Evolutionary conservation across 2,888 invertebrate species (phyloP), one percentile per base, ranked within the genome.

Genomic region (Lithophane socia): DNA sequence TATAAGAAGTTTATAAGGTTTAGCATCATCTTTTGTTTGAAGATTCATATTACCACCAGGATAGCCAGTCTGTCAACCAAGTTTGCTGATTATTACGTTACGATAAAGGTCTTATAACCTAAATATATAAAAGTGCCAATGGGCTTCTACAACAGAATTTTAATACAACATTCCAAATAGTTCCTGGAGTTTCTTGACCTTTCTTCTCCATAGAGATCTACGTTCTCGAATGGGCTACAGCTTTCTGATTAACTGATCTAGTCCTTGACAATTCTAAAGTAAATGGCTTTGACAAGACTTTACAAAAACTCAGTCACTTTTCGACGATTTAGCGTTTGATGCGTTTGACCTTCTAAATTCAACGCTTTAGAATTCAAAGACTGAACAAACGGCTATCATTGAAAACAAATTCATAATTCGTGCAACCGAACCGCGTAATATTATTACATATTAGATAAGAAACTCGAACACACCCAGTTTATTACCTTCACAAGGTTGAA

Each of bases 401-500:
- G 12, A 54, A 63, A 47, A 74, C 16, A 24, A 63, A 12, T 54
- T 37, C 21, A 18, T 75, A 37, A 42, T 24, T 21, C 21, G 7
- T 75, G 47, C 24, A 64, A 24, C 1, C 3, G 10, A 54, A 24
- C 24, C 52, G 37, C 61, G 44, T 64, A 13, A 56, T 29, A 44
- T 44, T 64, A 58, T 44, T 3, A 73, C n/a, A 18, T 77, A 69
- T 61, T 47, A 65, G 68, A 66, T 84, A 84, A 71, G 77, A 77
- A 67, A 60, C 61, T 56, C 24, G 13, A 70, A n/a, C 60, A 54
- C 64, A 58, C 61, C 47, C 29, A 37, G 29, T 84, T 64, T 84
- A 69, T 72, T 77, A 54, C 71, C 73, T 74, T 24, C 29, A n/a
- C 78, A 83, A 83, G 83, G 82, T 72, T 82, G 70, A 49, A 70